phyloP scores from a whole-genome alignment of 1,140 invertebrate species.

The Zaprionus africanus region DNA sequence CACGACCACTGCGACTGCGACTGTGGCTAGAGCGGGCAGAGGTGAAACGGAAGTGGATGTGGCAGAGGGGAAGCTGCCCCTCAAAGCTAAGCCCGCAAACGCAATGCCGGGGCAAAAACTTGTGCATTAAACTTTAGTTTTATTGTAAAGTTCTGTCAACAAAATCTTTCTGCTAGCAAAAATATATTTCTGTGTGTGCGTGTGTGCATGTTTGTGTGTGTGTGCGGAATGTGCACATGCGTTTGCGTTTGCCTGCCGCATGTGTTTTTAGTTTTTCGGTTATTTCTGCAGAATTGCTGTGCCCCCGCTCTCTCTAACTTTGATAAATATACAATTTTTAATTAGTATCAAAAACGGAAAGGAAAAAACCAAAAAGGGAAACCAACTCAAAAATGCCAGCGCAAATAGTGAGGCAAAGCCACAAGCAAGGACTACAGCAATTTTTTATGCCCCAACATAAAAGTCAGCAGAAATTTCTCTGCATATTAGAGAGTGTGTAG shows the following conservation, averaged over 20 bases:
- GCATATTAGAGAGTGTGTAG: not conserved
- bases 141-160: slow-evolving; percentile 80
- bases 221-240: slow-evolving; percentile 15
- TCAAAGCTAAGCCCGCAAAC: slow-evolving; percentile 55
- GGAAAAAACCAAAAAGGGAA: slow-evolving; percentile 18
- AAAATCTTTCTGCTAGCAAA: slow-evolving; percentile 68
- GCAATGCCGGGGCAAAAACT: slow-evolving; percentile 51
- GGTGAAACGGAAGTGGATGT: not conserved
- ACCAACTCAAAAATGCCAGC: slow-evolving; percentile 13
- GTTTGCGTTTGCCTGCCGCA: slow-evolving; percentile 39
- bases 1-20: slow-evolving; percentile 48
- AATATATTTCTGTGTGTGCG: slow-evolving; percentile 23
- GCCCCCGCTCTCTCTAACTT: slow-evolving; percentile 52
- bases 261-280: slow-evolving; percentile 63
- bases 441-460: slow-evolving; percentile 41
- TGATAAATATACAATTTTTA: slow-evolving; percentile 74
- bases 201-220: not conserved
- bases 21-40: not conserved
- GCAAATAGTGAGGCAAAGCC: slow-evolving; percentile 48
- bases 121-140: slow-evolving; percentile 79
- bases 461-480: slow-evolving; percentile 51
- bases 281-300: slow-evolving; percentile 63
- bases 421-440: slow-evolving; percentile 6
- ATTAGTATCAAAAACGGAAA: slow-evolving; percentile 58
- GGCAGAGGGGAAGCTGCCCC: slow-evolving; percentile 32